These are phyloP conservation scores for Drosophila sulfurigaster DNA, from an alignment of 1,140 invertebrate species.

Conservation along the genomic window DNA sequence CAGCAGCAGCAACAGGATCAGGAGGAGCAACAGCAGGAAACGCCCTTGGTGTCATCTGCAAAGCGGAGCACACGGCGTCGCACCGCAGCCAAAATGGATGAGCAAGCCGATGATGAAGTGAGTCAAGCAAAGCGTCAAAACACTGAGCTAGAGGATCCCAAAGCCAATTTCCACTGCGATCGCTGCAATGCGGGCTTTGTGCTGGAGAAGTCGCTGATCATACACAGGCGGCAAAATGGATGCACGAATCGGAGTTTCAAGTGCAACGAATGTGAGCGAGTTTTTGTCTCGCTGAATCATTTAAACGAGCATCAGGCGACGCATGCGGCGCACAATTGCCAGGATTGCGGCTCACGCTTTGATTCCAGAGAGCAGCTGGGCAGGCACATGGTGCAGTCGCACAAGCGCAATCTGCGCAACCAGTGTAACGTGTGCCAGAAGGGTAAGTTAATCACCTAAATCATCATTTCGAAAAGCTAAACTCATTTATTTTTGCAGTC, in stretches of 20 bases:
- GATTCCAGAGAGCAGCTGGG: constrained; percentile 83
- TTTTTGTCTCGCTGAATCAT: constrained; percentile 86
- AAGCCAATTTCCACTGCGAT: constrained; percentile 68
- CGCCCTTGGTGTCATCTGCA: neutral
- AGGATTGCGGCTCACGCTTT: constrained; percentile 78
- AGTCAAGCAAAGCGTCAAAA: constrained; percentile 20
- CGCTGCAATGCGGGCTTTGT: constrained; percentile 79
- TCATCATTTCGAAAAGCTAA: neutral
- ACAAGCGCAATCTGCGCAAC: constrained; percentile 86
- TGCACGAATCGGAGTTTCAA: constrained; percentile 74
- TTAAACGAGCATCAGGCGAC: constrained; percentile 81
- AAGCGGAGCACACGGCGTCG: constrained; percentile 48
- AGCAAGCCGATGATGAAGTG: neutral
- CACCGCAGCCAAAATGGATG: constrained; percentile 21
- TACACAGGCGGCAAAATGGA: constrained; percentile 63
- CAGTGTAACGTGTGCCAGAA: constrained; percentile 87
- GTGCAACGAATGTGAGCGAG: constrained; percentile 73
- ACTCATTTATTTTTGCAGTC: constrained; percentile 41
- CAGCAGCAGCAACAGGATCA: constrained; percentile 17
- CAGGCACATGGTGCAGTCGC: constrained; percentile 84
- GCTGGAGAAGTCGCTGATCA: constrained; percentile 66
- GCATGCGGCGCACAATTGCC: constrained; percentile 65
- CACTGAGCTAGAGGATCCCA: constrained; percentile 33
- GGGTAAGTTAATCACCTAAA: constrained; percentile 56
- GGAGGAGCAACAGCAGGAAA: neutral